Evolutionary conservation across 2,797 vertebrate species (phyloP).

Genomic region (Manis pentadactyla): DNA sequence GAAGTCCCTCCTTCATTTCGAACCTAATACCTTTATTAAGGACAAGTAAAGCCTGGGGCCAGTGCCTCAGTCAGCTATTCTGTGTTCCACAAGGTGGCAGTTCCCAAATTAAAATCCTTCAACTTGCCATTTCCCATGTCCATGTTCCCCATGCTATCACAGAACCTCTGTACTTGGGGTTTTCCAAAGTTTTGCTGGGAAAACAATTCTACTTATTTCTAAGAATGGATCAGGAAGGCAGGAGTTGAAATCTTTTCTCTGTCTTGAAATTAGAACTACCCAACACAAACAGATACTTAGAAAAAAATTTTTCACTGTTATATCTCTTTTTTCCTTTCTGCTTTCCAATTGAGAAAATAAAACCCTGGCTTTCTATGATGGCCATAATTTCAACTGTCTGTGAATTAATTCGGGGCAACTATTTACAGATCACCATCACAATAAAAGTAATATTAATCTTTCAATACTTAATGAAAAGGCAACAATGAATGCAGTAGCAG

Average conservation of each 20-base stretch:
- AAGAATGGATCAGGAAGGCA: neutral
- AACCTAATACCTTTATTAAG: neutral
- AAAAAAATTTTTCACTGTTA: neutral
- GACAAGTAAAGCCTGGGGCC: neutral
- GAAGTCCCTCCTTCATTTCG: neutral
- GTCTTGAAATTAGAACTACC: constrained; percentile 1
- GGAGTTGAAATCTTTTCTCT: neutral
- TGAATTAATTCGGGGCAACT: neutral
- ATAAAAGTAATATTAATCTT: constrained; percentile 28
- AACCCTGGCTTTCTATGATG: constrained; percentile 13
- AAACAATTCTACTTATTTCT: constrained; percentile 1
- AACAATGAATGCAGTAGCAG: neutral
- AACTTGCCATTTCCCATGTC: neutral
- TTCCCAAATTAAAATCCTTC: constrained; percentile 3
- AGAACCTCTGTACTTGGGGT: neutral
- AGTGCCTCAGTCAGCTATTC: neutral
- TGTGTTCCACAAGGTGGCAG: neutral
- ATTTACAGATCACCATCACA: constrained; percentile 14
- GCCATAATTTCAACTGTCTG: constrained; percentile 19
- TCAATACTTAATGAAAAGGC: constrained; percentile 26
- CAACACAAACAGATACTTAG: neutral
- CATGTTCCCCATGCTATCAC: neutral
- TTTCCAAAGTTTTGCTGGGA: neutral
- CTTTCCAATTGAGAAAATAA: constrained; percentile 45
- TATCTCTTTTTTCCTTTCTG: neutral